Evolutionary conservation across 2,888 invertebrate genomes (phyloP).

Genomic region (Melieria omissa): DNA sequence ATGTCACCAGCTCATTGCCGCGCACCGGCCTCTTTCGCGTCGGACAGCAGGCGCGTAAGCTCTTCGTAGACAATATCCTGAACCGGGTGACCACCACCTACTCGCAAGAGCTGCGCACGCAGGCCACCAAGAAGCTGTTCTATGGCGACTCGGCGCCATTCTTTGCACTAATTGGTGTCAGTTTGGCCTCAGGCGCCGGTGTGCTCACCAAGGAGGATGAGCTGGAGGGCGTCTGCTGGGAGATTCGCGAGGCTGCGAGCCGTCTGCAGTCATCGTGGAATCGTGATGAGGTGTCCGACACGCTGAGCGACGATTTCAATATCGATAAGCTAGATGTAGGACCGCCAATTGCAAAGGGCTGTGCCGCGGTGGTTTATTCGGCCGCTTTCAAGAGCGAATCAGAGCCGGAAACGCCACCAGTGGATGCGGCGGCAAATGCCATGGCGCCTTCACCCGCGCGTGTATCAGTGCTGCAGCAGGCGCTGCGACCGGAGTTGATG

Average conservation of each 20-base stretch:
- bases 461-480: constrained; percentile 42
- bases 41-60: constrained; percentile 73
- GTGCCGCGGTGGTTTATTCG: constrained; percentile 83
- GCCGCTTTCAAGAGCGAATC: constrained; percentile 69
- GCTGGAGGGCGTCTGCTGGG: constrained; percentile 81
- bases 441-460: constrained; percentile 1
- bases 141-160: constrained; percentile 79
- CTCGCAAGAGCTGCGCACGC: constrained; percentile 73
- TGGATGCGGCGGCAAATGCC: constrained; percentile 18
- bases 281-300: constrained; percentile 59
- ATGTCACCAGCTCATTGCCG: constrained; percentile 32
- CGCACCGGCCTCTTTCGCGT: constrained; percentile 68
- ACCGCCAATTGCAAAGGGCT: constrained; percentile 80
- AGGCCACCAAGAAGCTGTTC: constrained; percentile 73
- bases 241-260: constrained; percentile 73
- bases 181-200: constrained; percentile 78
- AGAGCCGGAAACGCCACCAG: background rate
- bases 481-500: constrained; percentile 55
- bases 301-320: constrained; percentile 67
- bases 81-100: constrained; percentile 76
- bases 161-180: constrained; percentile 78
- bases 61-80: constrained; percentile 77
- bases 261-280: constrained; percentile 63
- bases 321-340: constrained; percentile 76
- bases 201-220: constrained; percentile 81